Evolutionary conservation across 64 coral and sea anemone genomes (phyloP).

Genomic region (Pocillopora damicornis): DNA sequence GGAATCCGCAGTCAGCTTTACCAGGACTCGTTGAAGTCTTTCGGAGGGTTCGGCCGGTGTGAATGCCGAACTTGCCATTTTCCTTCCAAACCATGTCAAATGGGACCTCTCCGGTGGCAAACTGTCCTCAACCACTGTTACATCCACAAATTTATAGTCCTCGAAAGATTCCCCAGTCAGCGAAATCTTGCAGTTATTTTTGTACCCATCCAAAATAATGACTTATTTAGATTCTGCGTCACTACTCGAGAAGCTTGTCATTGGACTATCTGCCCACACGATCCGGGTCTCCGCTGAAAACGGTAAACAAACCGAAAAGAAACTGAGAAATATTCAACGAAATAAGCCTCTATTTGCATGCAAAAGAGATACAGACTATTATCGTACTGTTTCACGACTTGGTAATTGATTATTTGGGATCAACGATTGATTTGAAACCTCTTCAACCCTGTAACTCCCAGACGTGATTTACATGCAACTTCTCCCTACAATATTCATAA

Average conservation of each 20-base stretch:
- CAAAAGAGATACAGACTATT: no score
- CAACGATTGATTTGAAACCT: no score
- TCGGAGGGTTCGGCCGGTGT: conserved; percentile 56
- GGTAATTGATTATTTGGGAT: no score
- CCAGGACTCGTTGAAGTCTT: not conserved
- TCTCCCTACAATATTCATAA: no score
- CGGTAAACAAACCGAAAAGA: not conserved
- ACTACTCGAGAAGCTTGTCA: not conserved
- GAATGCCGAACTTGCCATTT: conserved; percentile 56
- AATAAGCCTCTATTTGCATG: no score
- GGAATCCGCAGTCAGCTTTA: conserved; percentile 18
- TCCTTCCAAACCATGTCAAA: conserved; percentile 56
- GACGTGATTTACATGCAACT: no score
- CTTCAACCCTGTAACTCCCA: no score
- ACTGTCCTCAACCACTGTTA: not conserved
- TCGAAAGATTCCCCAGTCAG: not conserved
- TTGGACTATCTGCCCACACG: not conserved
- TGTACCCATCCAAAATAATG: not conserved
- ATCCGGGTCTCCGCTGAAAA: not conserved
- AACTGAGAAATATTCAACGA: not conserved
- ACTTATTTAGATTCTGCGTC: not conserved
- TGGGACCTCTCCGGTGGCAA: not conserved
- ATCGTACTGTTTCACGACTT: no score
- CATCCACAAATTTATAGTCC: not conserved
- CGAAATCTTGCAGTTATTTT: not conserved